Base-by-base conservation (phyloP, 2,888 invertebrate species). In the Pegoplata infirma region DNA sequence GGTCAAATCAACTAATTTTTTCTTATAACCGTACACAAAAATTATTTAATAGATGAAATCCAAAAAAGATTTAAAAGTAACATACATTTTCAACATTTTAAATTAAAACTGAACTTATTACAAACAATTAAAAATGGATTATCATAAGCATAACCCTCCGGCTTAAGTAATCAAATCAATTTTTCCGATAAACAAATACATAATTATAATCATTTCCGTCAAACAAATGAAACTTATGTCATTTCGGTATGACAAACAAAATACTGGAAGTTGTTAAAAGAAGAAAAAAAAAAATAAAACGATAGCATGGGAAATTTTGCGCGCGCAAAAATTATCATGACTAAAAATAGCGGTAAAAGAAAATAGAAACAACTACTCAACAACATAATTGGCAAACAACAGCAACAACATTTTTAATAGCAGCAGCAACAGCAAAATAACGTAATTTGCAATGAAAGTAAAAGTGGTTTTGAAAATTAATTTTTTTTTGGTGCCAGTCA, bases 371-470 rank as follows among this genome's bases (percentile, higher is more conserved):
- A 47, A 59, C 32, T 63, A 14, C 40, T 58, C 53, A 44, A 51
- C 32, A 51, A 71, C 73, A 73, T 72, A 76, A 73, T 72, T 80
- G 72, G 80, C 74, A 80, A 67, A 61, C 58, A 32, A 58, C 68
- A 21, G 17, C 69, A 68, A 44, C 64, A 23, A 58, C n/a, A 32
- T 23, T 23, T 23, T 5, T 23, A 44, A 58, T 63, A 21, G 14
- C 76, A 68, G 28, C 51, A 40, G 3, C 32, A 59, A 21, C n/a
- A n/a, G n/a, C n/a, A 56, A 5, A 68, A 49, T 49, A 17, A 69
- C 66, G 71, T 69, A 78, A 72, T 73, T 79, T 68, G 72, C 77
- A 81, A 81, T 74, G 83, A 83, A 83, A 83, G 82, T 82, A 82
- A 83, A 82, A 83, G 83, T 82, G 80, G 76, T 81, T 81, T n/a